Percentiles rank a stretch among this genome's conserved stretches.
These are phyloP conservation scores for Dichetophora obliterata DNA, from an alignment of 2,888 invertebrate species.

Conservation along the genomic window DNA sequence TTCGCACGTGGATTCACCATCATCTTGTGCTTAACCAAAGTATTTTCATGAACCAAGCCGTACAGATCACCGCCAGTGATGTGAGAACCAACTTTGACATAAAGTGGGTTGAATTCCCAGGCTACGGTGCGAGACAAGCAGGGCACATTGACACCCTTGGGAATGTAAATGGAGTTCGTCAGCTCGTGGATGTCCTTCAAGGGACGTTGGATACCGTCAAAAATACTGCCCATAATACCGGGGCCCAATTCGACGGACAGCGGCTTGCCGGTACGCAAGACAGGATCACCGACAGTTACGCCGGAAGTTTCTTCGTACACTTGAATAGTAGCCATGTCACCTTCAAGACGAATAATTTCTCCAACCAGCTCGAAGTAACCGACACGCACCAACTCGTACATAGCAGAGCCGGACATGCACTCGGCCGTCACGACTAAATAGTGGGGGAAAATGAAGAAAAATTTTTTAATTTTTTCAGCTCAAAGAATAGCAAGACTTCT, in stretches of 20 bases:
- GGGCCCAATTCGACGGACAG: conserved; percentile 99
- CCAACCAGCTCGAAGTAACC: conserved; percentile 98
- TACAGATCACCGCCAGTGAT: conserved; percentile 98
- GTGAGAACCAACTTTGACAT: conserved; percentile 94
- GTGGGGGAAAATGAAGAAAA: conserved; percentile 48
- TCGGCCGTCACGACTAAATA: conserved; percentile 96
- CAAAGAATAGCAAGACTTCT: neutral
- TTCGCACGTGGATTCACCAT: conserved; percentile 94
- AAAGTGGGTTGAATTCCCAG: conserved; percentile 94
- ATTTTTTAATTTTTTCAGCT: neutral
- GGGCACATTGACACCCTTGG: conserved; percentile 98
- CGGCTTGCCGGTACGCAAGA: conserved; percentile 97
- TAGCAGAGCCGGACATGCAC: conserved; percentile 99
- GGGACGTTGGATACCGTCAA: conserved; percentile 99
- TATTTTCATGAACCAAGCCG: conserved; percentile 96
- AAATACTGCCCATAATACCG: conserved; percentile 99
- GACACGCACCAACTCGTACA: conserved; percentile 99
- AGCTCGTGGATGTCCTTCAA: conserved; percentile 95
- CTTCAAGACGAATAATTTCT: conserved; percentile 99
- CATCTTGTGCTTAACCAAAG: conserved; percentile 97
- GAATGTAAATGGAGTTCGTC: conserved; percentile 98
- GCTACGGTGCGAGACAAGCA: conserved; percentile 81
- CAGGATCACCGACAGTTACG: conserved; percentile 99
- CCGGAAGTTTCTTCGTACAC: conserved; percentile 97
- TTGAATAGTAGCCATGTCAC: conserved; percentile 99